Percentiles rank a stretch among this genome's conserved stretches.
Conservation (phyloP, 2,888 invertebrate genomes). For the Elegia similella region DNA sequence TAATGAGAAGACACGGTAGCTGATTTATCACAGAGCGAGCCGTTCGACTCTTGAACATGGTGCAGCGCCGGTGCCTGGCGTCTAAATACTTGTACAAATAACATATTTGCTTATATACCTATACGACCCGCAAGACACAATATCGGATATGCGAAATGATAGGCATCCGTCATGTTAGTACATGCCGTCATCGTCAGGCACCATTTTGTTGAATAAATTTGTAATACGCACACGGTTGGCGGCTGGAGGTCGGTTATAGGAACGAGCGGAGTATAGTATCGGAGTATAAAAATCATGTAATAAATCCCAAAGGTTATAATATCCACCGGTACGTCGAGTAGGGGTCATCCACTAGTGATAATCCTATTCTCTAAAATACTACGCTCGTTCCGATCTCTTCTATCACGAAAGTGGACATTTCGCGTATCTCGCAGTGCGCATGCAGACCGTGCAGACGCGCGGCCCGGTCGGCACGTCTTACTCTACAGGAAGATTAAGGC, state of each 20-base stretch:
- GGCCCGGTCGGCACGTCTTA: slow-evolving; percentile 1
- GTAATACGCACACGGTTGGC: too few species aligned
- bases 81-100: slow-evolving; percentile 6
- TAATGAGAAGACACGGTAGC: slow-evolving; percentile 32
- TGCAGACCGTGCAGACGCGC: neutral
- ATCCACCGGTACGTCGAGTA: too few species aligned
- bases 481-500: slow-evolving; percentile 23
- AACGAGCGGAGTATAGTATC: too few species aligned
- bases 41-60: slow-evolving; percentile 13
- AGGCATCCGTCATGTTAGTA: too few species aligned
- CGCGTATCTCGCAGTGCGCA: neutral
- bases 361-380: too few species aligned
- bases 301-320: too few species aligned
- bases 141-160: neutral
- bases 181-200: too few species aligned
- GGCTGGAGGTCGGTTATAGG: too few species aligned
- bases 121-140: neutral
- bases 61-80: slow-evolving; percentile 12
- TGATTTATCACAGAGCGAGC: slow-evolving; percentile 30
- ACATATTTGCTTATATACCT: slow-evolving; percentile 4
- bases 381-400: too few species aligned
- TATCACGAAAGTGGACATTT: neutral
- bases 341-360: too few species aligned
- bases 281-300: too few species aligned
- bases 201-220: too few species aligned